Evolutionary conservation across 92 coral and sea anemone genomes (phyloP), one percentile per base, ranked within the genome.

Genomic region (Montipora capitata): DNA sequence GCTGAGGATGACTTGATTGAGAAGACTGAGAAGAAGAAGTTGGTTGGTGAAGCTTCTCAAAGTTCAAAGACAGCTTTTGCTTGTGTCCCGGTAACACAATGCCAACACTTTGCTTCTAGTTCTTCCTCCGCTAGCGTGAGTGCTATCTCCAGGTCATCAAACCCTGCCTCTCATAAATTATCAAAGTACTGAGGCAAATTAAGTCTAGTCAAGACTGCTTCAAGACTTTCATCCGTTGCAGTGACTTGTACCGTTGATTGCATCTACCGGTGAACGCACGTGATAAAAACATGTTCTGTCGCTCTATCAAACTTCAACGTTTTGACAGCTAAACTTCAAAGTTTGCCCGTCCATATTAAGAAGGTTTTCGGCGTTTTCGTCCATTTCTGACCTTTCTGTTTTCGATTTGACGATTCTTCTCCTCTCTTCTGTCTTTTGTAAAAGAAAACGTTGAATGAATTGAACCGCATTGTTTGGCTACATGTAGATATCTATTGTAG

Each of bases 151-250:
- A 87, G 81, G 41, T 87, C 87, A 80, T 87, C 91, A 20, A 68
- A 87, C n/a, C 91, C 81, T 5, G 68, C 82, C 14, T 71, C 76
- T 5, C 39, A 67, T 71, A 80, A 72, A 74, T 87, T 87, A 14
- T 87, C 87, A 12, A 87, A 74, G 82, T 87, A 80, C 71, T 78
- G 82, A 78, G 82, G 61, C 82, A 78, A 62, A 78, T 78, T 61
- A 0, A 78, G n/a, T 7, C 71, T 6, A 11, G 15, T 4, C 56
- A 78, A 78, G 17, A 78, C 62, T 42, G 91, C 54, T 52, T 87
- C 74, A 71, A 78, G 91, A 14, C 78, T 74, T 87, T 87, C 87
- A 80, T 68, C 91, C 87, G 73, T 72, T 73, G 52, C 81, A 68
- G 82, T 78, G 20, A 41, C 20, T 5, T 48, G 77, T 45, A 4